A percentile compares a stretch with the other conserved stretches of the same genome.
Conservation (phyloP, 2,113 vertebrate genomes). For the Progne subis region DNA sequence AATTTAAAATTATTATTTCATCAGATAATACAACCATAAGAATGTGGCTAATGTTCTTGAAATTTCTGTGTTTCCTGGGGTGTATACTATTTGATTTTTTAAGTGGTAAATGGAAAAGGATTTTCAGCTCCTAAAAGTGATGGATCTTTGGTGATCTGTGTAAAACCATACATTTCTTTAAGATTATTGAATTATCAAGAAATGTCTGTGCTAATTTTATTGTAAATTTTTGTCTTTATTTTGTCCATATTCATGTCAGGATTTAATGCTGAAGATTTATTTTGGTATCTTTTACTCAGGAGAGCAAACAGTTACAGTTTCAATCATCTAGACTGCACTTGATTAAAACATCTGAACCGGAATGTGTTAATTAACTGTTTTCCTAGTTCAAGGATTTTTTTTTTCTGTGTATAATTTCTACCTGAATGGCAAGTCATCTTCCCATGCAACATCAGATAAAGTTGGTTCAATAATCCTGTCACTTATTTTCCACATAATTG, state of each 20-base stretch:
- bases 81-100: neutral
- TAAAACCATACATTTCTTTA: neutral
- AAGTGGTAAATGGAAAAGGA: neutral
- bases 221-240: neutral
- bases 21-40: neutral
- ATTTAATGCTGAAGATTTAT: neutral
- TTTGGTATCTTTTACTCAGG: neutral
- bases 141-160: neutral
- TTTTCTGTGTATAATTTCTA: neutral
- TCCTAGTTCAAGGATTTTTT: neutral
- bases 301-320: neutral
- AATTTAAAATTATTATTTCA: neutral
- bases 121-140: neutral
- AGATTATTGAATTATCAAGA: neutral
- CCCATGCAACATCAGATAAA: neutral
- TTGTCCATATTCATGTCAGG: neutral
- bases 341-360: neutral
- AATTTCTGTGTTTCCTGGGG: neutral
- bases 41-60: neutral
- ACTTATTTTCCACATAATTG: neutral
- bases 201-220: neutral
- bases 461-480: neutral
- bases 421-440: neutral
- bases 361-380: neutral
- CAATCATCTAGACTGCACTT: neutral